Evolutionary conservation across 35 echinoderm and acorn worm genomes (phyloP).

Genomic region (Heliocidaris erythrogramma): DNA sequence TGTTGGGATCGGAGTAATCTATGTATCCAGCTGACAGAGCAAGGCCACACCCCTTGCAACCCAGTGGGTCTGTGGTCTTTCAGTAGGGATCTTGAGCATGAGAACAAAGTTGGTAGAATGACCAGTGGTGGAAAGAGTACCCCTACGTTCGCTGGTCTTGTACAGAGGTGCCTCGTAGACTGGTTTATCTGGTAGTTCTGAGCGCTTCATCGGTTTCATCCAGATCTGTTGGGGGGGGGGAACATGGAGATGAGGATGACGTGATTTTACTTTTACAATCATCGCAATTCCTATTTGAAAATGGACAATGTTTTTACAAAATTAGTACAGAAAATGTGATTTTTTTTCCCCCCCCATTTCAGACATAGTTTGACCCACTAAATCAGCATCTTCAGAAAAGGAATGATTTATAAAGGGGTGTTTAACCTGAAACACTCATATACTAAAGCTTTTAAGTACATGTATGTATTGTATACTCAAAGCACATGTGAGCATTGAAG

Average conservation of each 20-base stretch:
- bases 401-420: no score
- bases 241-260: background rate
- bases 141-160: conserved; percentile 94
- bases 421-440: no score
- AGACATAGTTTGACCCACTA: no score
- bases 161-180: conserved; percentile 86
- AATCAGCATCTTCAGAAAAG: no score
- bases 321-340: no score
- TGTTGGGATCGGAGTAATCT: conserved; percentile 12
- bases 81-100: conserved; percentile 82
- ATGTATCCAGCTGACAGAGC: conserved; percentile 91
- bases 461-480: no score
- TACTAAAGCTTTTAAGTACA: no score
- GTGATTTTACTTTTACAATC: background rate
- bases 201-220: conserved; percentile 82
- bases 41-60: conserved; percentile 88
- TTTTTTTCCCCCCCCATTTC: no score
- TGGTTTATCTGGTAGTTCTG: conserved; percentile 70
- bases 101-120: conserved; percentile 99
- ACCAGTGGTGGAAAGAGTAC: conserved; percentile 93
- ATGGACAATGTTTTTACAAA: no score
- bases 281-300: background rate
- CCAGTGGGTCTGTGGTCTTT: conserved; percentile 86
- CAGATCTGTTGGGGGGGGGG: conserved; percentile 64
- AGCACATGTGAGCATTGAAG: no score